These are phyloP conservation scores for Mungos mungo DNA, from an alignment of 2,113 vertebrate species.

Conservation along the genomic window DNA sequence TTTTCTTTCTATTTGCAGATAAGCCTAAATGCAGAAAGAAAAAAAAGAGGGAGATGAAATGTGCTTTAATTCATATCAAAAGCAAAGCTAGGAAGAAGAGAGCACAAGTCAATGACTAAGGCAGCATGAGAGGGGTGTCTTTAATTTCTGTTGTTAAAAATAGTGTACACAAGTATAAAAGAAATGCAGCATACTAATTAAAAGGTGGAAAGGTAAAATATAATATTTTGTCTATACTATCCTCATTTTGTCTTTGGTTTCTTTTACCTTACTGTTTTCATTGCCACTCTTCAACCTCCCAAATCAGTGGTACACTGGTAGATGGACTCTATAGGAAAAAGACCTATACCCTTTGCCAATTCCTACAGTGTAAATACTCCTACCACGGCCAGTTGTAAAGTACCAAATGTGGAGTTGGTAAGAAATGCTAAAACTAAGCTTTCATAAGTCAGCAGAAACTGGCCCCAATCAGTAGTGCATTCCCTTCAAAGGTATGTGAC, in stretches of 20 bases:
- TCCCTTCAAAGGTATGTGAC: not conserved
- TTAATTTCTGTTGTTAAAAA: not conserved
- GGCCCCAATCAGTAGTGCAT: not conserved
- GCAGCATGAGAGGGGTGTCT: not conserved
- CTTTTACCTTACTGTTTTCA: not conserved
- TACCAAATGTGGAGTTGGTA: not conserved
- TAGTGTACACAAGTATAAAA: not conserved
- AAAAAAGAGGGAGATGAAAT: not conserved
- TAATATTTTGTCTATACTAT: not conserved
- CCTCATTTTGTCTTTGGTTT: not conserved
- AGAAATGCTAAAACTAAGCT: not conserved
- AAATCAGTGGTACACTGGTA: not conserved
- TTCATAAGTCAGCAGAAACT: not conserved
- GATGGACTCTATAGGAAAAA: not conserved
- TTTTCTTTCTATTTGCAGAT: not conserved
- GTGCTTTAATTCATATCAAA: not conserved
- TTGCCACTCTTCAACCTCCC: not conserved
- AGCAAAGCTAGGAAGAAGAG: not conserved
- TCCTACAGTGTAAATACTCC: not conserved
- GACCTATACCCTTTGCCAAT: not conserved
- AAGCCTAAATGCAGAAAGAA: not conserved
- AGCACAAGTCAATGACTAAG: not conserved
- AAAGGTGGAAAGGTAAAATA: not conserved
- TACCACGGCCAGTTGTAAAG: not conserved
- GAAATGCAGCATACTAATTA: not conserved